These are phyloP conservation scores for Drosophila mayaguana DNA, from an alignment of 2,888 invertebrate species.

Conservation along the genomic window DNA sequence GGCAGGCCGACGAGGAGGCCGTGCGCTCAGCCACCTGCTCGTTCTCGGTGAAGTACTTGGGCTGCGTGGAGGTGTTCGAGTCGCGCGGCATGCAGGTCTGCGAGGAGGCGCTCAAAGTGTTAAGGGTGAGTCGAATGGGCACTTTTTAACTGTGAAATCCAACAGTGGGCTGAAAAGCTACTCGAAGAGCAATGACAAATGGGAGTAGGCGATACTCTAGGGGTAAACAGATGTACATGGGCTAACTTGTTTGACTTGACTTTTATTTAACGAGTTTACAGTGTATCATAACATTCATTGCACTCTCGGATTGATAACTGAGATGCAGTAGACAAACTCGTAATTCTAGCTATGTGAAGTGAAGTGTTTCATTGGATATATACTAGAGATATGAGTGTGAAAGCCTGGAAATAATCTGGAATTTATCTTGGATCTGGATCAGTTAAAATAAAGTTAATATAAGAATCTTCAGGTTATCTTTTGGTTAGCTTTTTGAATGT, in stretches of 20 bases:
- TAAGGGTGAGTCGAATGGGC: constrained; percentile 90
- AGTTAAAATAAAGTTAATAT: too few relatives aligned
- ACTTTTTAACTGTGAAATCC: not conserved
- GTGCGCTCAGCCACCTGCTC: constrained; percentile 98
- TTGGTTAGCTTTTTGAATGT: too few relatives aligned
- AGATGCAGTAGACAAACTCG: not conserved
- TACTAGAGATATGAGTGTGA: too few relatives aligned
- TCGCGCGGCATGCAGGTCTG: constrained; percentile 99
- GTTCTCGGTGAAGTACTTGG: constrained; percentile 99
- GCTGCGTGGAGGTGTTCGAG: constrained; percentile 99
- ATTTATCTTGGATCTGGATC: too few relatives aligned
- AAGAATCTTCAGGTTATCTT: too few relatives aligned
- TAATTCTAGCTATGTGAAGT: not conserved
- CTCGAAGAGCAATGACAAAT: not conserved
- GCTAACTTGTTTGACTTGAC: not conserved
- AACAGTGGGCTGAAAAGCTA: not conserved
- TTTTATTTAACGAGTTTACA: not conserved
- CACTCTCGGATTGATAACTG: not conserved
- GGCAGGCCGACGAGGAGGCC: constrained; percentile 99
- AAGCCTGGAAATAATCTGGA: too few relatives aligned
- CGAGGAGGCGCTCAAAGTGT: constrained; percentile 98
- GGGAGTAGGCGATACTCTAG: too few relatives aligned
- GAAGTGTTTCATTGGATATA: not conserved
- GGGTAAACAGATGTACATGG: too few relatives aligned
- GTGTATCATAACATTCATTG: not conserved